A percentile compares a stretch with the other conserved stretches of the same genome.
Evolutionary conservation across 2,797 vertebrate species (phyloP).

Genomic region (Gymnopithys bicolor): DNA sequence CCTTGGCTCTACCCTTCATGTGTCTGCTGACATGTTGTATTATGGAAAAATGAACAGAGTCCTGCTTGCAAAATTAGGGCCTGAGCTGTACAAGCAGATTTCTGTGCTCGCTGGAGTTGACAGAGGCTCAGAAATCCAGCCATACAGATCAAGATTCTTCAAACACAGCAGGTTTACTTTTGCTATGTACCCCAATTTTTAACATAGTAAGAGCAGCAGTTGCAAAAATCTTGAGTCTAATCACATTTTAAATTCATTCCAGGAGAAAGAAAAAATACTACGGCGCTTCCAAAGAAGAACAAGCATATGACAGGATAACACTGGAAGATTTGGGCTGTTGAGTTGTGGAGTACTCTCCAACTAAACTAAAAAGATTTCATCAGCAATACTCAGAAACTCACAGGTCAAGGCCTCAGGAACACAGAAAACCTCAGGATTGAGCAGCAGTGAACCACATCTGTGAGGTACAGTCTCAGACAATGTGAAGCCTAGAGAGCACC

Average conservation of each 20-base stretch:
- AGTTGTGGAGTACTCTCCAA: not conserved
- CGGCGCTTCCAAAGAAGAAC: not conserved
- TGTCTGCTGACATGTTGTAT: constrained; percentile 39
- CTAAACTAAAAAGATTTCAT: not conserved
- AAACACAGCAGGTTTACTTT: not conserved
- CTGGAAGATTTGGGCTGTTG: not conserved
- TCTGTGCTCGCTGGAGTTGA: not conserved
- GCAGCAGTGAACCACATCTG: not conserved
- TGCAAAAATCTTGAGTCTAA: not conserved
- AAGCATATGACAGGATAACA: not conserved
- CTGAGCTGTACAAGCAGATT: constrained; percentile 15
- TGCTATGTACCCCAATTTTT: not conserved
- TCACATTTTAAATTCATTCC: not conserved
- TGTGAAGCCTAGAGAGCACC: not conserved
- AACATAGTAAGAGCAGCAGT: not conserved
- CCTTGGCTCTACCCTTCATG: constrained; percentile 11
- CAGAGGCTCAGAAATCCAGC: constrained; percentile 16
- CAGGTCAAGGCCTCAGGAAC: not conserved
- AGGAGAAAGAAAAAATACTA: not conserved
- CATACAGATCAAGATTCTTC: not conserved
- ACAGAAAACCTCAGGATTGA: not conserved
- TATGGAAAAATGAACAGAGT: constrained; percentile 42
- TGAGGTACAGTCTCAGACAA: not conserved
- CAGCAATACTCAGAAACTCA: not conserved
- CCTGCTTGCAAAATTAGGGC: not conserved